Evolutionary conservation across 2,888 invertebrate genomes (phyloP).

Genomic region (Therioaphis trifolii): DNA sequence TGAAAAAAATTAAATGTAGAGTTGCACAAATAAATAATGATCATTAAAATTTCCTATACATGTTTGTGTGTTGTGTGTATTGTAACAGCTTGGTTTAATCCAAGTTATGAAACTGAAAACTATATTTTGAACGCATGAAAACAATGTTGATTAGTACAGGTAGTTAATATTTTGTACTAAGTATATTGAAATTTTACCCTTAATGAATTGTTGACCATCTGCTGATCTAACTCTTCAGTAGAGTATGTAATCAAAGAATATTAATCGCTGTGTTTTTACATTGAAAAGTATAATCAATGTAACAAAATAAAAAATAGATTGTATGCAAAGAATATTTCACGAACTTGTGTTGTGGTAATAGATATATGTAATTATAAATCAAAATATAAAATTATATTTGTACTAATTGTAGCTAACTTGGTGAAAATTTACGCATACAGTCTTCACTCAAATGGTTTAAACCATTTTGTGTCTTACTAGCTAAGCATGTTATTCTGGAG

Average conservation of each 20-base stretch:
- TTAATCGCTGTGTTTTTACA: slow-evolving; percentile 32
- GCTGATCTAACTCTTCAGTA: slow-evolving; percentile 41
- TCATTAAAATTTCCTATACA: slow-evolving; percentile 25
- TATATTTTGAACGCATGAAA: slow-evolving; percentile 43
- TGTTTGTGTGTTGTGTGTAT: slow-evolving; percentile 39
- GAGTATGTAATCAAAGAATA: slow-evolving; percentile 24
- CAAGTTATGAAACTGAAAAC: slow-evolving; percentile 8
- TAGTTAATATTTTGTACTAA: slow-evolving; percentile 46
- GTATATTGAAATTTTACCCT: slow-evolving; percentile 43
- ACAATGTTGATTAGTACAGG: slow-evolving; percentile 38
- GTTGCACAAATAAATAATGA: not conserved
- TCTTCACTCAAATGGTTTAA: slow-evolving; percentile 38
- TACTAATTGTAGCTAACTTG: slow-evolving; percentile 13
- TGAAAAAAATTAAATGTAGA: not conserved
- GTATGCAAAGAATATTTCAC: slow-evolving; percentile 34
- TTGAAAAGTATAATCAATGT: slow-evolving; percentile 43
- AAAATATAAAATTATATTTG: slow-evolving; percentile 25
- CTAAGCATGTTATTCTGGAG: slow-evolving; percentile 53
- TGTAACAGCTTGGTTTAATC: slow-evolving; percentile 22
- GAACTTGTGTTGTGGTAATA: slow-evolving; percentile 21
- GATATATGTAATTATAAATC: slow-evolving; percentile 4
- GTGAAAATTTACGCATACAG: slow-evolving; percentile 44
- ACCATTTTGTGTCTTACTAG: slow-evolving; percentile 51
- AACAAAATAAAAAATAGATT: slow-evolving; percentile 20
- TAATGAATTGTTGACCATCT: slow-evolving; percentile 38